Conservation (phyloP, 2,797 vertebrate species). For the Hybognathus amarus region DNA sequence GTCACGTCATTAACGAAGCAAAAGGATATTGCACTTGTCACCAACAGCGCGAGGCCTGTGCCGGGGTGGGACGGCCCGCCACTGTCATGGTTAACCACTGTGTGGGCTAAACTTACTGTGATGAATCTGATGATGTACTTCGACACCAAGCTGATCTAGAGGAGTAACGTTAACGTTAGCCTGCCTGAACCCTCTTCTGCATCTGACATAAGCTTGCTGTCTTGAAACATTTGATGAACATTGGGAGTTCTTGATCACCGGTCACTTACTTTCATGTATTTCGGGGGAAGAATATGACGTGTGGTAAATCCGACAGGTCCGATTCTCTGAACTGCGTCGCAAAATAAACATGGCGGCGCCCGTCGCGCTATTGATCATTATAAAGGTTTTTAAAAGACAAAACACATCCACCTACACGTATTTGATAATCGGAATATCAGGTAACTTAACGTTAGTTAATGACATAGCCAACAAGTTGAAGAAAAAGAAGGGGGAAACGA, state of each 20-base stretch:
- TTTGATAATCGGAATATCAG: too few species aligned
- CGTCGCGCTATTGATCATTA: too few species aligned
- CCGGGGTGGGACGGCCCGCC: not conserved
- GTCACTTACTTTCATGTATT: too few species aligned
- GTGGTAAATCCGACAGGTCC: too few species aligned
- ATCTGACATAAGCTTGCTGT: not conserved
- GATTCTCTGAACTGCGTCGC: too few species aligned
- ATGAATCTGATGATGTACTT: conserved; percentile 8
- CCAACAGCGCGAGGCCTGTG: not conserved
- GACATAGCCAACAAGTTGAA: too few species aligned
- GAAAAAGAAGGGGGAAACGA: too few species aligned
- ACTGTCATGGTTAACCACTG: conserved; percentile 37
- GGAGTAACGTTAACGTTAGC: not conserved
- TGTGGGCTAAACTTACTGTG: conserved; percentile 7
- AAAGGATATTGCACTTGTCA: not conserved
- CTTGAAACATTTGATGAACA: not conserved
- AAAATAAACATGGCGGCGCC: too few species aligned
- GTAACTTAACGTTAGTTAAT: too few species aligned
- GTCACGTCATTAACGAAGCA: not conserved
- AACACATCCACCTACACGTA: too few species aligned
- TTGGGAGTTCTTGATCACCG: not conserved
- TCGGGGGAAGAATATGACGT: too few species aligned
- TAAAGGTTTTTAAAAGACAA: too few species aligned
- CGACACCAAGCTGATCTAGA: not conserved
- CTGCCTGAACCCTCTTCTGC: not conserved